Base-by-base conservation (phyloP, 2,113 vertebrate species). In the Saguinus midas region DNA sequence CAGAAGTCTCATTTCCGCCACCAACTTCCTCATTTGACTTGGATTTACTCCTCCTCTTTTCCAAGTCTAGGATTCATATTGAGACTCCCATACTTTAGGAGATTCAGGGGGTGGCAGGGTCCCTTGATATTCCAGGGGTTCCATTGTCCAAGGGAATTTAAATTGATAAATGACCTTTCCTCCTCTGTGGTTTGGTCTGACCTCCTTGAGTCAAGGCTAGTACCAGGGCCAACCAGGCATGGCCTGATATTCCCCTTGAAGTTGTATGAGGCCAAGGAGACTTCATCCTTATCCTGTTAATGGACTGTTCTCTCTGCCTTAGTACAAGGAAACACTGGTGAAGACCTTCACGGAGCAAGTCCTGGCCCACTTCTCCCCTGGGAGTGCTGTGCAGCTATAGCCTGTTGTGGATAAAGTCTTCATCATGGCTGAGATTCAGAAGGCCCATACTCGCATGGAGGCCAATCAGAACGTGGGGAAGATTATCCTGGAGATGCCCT, bases 241-340 rank as follows among this genome's bases (percentile, higher is more conserved):
- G 52, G 14, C 17, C 40, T 37, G 35, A 57, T 27, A 37, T 66
- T 43, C 27, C 27, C 58, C 50, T 43, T 2, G 7, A 12, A 61
- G 11, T 13, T 40, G 25, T 32, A 16, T 40, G 17, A 68, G 8
- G 35, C 6, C 55, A 23, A 66, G 1, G 13, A 61, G 23, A 70
- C 13, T 35, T 91, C 17, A 61, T 23, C 43, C 70, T 20, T 14
- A 64, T 14, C 40, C 40, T 90, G 27, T 43, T 57, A 70, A 83
- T 57, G 14, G 29, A 13, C 43, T 64, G 25, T 86, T 79, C 48
- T 29, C 57, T 66, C 17, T 52, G 0, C 81, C 57, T 29, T 97
- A 99, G 99, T 99, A 99, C 94, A 99, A 99, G 98, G 98, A 98
- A 5, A 96, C 97, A 14, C 98, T 99, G 96, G 98, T 99, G 29